Base-by-base conservation (phyloP, 2,113 vertebrate species). In the Chascanopsetta lugubris region DNA sequence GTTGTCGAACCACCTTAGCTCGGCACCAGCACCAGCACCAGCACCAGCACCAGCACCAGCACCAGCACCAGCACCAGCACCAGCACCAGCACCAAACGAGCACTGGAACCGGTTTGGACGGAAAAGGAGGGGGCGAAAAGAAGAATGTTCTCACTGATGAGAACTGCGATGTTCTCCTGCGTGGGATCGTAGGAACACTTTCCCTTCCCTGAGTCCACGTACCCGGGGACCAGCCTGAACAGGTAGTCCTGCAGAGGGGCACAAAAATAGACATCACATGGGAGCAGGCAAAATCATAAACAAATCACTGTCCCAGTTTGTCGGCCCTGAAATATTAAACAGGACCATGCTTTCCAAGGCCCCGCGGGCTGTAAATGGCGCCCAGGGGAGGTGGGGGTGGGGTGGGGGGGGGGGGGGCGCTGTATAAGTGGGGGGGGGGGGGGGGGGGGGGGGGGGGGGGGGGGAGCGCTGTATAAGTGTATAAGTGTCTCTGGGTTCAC, bases 151-250 rank as follows among this genome's bases (percentile, higher is more conserved):
- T 88, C 85, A 95, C 94, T 86, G 78, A 95, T 89, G 29, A 95
- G 79, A 61, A 90, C 84, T 3, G 92, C 94, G 43, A 92, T 85
- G 24, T 87, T 94, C 72, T 93, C 91, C 82, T 94, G 93, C 45
- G 86, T 91, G 43, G 94, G 94, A 85, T 94, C 93, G 8, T 94
- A 95, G 10, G 94, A 93, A 74, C 93, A 94, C 64, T 91, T 94
- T 48, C 94, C 94, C 71, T 94, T 94, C 72, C 94, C 94, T 0
- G 93, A 93, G 57, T 94, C 93, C 72, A 89, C 46, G 17, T 91
- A 92, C 26, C 90, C 93, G 15, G 93, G 88, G 36, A 94, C 93
- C 81, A 94, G 88, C 48, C 93, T 87, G 76, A 95, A 95, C 59
- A 94, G 85, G 60, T 95, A 95, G 77, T 95, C 94, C 94, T 95